Evolutionary conservation across 2,888 invertebrate genomes (phyloP).

Genomic region (Chloromyia formosa): DNA sequence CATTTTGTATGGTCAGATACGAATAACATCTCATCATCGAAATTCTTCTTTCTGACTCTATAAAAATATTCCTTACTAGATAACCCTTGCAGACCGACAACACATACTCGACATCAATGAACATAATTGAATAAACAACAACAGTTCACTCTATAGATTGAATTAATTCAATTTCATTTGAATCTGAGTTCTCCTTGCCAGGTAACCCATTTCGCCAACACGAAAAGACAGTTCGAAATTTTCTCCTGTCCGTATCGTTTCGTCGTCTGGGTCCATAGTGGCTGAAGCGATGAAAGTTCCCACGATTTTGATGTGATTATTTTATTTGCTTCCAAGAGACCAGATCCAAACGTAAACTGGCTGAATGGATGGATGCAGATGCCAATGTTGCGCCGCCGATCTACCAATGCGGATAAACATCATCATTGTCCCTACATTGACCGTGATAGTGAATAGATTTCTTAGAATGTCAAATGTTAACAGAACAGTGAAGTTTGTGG

Average conservation of each 20-base stretch:
- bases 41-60: too few relatives aligned
- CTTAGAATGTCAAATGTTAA: constrained; percentile 32
- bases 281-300: constrained; percentile 29
- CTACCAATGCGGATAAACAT: constrained; percentile 14
- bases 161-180: constrained; percentile 40
- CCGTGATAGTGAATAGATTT: constrained; percentile 25
- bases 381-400: neutral
- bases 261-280: neutral
- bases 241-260: constrained; percentile 32
- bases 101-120: neutral
- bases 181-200: constrained; percentile 24
- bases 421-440: constrained; percentile 12
- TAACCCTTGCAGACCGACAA: too few relatives aligned
- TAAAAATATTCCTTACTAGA: too few relatives aligned
- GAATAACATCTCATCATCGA: too few relatives aligned
- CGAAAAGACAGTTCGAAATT: constrained; percentile 29
- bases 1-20: too few relatives aligned
- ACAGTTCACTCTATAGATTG: constrained; percentile 13
- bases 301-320: constrained; percentile 40
- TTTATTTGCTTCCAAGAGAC: constrained; percentile 30
- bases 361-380: constrained; percentile 10
- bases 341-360: neutral
- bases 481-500: neutral
- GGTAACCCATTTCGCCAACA: constrained; percentile 15
- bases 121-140: constrained; percentile 25